Evolutionary conservation across 2,113 vertebrate species (phyloP), one percentile per base, ranked within the genome.

Genomic region (Craseonycteris thonglongyai): DNA sequence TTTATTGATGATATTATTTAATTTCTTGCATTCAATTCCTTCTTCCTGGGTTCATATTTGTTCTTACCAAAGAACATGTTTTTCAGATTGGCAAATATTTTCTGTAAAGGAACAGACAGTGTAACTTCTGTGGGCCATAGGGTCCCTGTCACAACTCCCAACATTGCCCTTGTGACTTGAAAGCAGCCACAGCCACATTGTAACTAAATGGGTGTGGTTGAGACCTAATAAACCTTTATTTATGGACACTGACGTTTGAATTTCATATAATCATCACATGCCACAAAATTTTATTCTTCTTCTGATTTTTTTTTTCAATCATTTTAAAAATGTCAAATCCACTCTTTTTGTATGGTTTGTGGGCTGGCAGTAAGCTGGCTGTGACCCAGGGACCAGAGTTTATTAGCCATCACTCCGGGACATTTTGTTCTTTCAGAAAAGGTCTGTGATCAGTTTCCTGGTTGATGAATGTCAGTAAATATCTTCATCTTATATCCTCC

Each of bases 401-500:
- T 3, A 1, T 1, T 13, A 28, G 24, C 24, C 18, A 16, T 2
- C 6, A 0, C 11, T 19, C 26, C 18, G 5, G 6, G 28, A 33
- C 4, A 14, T 1, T 54, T 26, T 30, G 3, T 33, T 58, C 38
- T 28, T 7, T 40, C 22, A 47, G 12, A 49, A n/a, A 26, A 45
- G 1, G 4, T n/a, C 82, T 74, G 16, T 2, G 11, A 6, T 22
- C 76, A 65, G 2, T 24, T 6, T 13, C 6, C 24, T 38, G 79
- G 22, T 21, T 18, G 6, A n/a, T 2, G 15, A 7, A 3, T 4
- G 8, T 28, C 69, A 35, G 22, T 28, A 4, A 40, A 47, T 22
- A 7, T 85, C 16, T 85, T 58, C 33, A 30, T 35, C 72, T 66
- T 54, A 45, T 47, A 2, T 28, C 2, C 38, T 10, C 7, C 8